Percentiles rank a stretch among this genome's conserved stretches.
These are phyloP conservation scores for Tylochromis polylepis DNA, from an alignment of 2,113 vertebrate species.

Conservation along the genomic window DNA sequence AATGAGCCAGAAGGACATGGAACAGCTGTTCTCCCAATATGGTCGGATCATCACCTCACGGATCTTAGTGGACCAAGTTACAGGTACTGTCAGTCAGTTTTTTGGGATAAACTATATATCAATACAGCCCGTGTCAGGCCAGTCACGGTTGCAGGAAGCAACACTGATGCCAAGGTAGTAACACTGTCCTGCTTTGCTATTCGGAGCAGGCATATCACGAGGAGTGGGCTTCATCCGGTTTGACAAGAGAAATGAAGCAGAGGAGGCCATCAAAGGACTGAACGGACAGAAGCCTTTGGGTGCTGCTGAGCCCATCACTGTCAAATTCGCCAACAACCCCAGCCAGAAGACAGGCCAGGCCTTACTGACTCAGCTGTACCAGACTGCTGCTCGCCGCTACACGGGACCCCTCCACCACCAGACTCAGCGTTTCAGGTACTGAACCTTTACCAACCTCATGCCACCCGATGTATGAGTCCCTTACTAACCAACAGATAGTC, in stretches of 20 bases:
- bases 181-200: constrained; percentile 47
- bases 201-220: constrained; percentile 84
- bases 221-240: constrained; percentile 97
- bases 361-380: constrained; percentile 91
- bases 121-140: not conserved
- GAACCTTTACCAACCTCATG: constrained; percentile 13
- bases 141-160: not conserved
- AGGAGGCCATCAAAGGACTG: constrained; percentile 94
- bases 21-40: constrained; percentile 92
- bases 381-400: constrained; percentile 87
- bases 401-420: constrained; percentile 89
- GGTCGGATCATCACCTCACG: constrained; percentile 96
- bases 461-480: not conserved
- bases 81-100: constrained; percentile 72
- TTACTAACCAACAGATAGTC: constrained; percentile 3
- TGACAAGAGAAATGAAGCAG: constrained; percentile 93
- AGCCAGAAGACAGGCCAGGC: constrained; percentile 95
- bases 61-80: constrained; percentile 93
- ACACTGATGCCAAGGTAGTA: constrained; percentile 42
- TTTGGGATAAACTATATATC: not conserved
- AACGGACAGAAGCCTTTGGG: constrained; percentile 94
- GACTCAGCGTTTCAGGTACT: constrained; percentile 93
- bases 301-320: constrained; percentile 89
- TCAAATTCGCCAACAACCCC: constrained; percentile 96
- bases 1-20: constrained; percentile 97